Conservation (phyloP, 2,113 vertebrate species). For the Hippolais icterina region DNA sequence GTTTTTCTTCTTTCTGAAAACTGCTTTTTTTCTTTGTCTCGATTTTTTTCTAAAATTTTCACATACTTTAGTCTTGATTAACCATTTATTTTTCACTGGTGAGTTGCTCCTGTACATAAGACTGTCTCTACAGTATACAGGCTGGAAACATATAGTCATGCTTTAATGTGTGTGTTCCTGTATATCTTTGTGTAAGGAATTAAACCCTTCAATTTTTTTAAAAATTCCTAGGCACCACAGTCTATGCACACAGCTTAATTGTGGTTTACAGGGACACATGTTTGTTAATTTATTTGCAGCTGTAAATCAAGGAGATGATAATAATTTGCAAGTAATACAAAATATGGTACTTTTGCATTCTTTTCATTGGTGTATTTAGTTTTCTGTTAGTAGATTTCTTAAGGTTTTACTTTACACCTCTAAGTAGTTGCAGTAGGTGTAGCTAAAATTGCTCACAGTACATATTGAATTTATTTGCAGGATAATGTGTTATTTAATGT, state of each 20-base stretch:
- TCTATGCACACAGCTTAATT: not conserved
- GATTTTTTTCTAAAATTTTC: not conserved
- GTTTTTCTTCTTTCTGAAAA: not conserved
- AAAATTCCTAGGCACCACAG: not conserved
- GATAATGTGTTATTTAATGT: not conserved
- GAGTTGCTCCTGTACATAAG: not conserved
- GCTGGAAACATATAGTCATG: not conserved
- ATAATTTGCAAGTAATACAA: not conserved
- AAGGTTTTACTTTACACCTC: not conserved
- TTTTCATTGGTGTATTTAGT: not conserved
- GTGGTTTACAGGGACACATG: not conserved
- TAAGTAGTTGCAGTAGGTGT: not conserved
- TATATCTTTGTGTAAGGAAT: not conserved
- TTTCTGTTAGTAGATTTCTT: not conserved
- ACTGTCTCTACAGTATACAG: not conserved
- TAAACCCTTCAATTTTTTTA: not conserved
- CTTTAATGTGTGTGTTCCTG: not conserved
- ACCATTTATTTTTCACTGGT: not conserved
- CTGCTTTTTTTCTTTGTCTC: not conserved
- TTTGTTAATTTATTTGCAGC: not conserved
- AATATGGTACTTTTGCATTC: not conserved
- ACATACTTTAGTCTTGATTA: not conserved
- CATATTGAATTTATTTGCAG: not conserved
- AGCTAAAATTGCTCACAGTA: not conserved
- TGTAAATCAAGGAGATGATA: not conserved